Percentiles rank a stretch among this genome's conserved stretches.
Conservation (phyloP, 2,113 vertebrate species). For the Crotalus tigris region DNA sequence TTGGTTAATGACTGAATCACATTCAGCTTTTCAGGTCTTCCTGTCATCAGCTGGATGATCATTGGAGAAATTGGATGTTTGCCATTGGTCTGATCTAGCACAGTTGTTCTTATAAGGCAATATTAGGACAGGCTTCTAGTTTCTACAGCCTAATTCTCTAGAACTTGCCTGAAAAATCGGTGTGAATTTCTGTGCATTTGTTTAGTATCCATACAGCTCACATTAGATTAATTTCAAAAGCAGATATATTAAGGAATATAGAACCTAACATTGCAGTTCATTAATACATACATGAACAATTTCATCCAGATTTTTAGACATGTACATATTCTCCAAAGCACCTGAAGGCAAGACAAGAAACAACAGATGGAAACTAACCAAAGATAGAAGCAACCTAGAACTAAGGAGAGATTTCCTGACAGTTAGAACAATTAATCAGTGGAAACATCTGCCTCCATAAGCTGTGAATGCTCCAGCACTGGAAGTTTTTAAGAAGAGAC, state of each 20-base stretch:
- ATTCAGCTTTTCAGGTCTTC: background rate
- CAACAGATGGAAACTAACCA: no score
- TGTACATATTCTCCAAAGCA: background rate
- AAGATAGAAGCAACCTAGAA: no score
- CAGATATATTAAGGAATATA: background rate
- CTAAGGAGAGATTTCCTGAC: no score
- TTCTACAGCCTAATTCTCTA: background rate
- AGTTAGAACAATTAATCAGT: no score
- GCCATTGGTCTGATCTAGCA: background rate
- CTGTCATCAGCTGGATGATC: background rate
- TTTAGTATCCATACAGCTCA: background rate
- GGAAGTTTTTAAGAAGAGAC: no score
- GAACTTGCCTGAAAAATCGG: background rate
- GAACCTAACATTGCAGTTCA: background rate
- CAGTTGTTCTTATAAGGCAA: background rate
- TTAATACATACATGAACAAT: background rate
- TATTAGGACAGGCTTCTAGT: background rate
- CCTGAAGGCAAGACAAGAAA: no score
- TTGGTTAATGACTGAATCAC: background rate
- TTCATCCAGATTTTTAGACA: background rate
- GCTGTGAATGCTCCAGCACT: no score
- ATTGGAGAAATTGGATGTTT: background rate
- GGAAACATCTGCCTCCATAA: no score
- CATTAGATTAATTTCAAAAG: background rate
- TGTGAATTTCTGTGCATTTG: background rate